These are phyloP conservation scores for Napeogenes sylphis DNA, from an alignment of 2,888 invertebrate genomes.

Conservation along the genomic window DNA sequence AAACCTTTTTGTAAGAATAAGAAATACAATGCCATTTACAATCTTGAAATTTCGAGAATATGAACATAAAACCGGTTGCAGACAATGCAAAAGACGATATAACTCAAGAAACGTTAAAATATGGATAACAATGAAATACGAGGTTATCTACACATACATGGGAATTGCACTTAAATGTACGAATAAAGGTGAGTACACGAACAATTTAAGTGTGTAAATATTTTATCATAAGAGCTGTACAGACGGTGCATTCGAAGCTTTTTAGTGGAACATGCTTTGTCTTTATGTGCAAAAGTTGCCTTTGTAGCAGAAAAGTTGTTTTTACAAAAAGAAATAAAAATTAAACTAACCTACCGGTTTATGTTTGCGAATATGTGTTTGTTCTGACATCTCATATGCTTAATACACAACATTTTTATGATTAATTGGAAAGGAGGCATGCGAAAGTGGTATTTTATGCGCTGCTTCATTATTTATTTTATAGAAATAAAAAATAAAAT, in stretches of 20 bases:
- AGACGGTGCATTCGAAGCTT: conserved; percentile 5
- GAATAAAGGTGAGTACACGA: conserved; percentile 28
- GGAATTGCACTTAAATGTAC: conserved; percentile 38
- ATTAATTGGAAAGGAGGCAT: too few relatives aligned
- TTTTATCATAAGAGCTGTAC: conserved; percentile 8
- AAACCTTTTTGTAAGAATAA: too few relatives aligned
- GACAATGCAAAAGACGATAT: conserved; percentile 24
- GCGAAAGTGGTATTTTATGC: too few relatives aligned
- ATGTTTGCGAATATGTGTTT: background rate
- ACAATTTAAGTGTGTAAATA: conserved; percentile 15
- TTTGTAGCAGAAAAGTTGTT: conserved; percentile 5
- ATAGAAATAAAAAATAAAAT: too few relatives aligned
- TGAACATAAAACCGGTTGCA: conserved; percentile 22
- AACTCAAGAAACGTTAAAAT: conserved; percentile 32
- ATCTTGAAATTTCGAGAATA: conserved; percentile 8
- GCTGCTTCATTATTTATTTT: too few relatives aligned
- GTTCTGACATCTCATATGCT: background rate
- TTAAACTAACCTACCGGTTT: background rate
- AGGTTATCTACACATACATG: conserved; percentile 40
- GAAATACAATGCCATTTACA: background rate
- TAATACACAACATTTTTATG: too few relatives aligned
- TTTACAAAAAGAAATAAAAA: conserved; percentile 1
- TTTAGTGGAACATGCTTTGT: background rate
- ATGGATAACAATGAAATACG: conserved; percentile 38
- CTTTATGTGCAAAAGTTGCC: conserved; percentile 6